These are phyloP conservation scores for Eumaeus atala DNA, from an alignment of 1,140 invertebrate species.

Conservation along the genomic window DNA sequence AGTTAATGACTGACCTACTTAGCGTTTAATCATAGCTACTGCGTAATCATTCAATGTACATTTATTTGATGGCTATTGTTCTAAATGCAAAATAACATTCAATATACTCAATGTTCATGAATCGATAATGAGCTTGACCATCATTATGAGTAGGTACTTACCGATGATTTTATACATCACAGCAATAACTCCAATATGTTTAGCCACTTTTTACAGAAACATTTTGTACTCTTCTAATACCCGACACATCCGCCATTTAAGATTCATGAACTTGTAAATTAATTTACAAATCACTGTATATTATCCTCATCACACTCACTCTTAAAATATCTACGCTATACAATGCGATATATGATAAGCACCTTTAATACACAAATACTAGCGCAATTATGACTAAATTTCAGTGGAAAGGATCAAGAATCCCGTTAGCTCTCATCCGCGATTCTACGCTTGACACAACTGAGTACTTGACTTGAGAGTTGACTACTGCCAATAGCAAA, in stretches of 20 bases:
- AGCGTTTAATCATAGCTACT: background rate
- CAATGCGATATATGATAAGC: no score
- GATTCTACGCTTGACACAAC: conserved; percentile 35
- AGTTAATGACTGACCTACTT: conserved; percentile 3
- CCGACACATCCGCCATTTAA: conserved; percentile 48
- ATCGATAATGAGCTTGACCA: background rate
- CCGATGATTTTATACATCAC: conserved; percentile 46
- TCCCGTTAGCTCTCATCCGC: conserved; percentile 47
- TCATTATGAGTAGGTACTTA: conserved; percentile 38
- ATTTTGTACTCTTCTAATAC: conserved; percentile 34
- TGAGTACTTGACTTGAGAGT: no score
- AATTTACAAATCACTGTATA: conserved; percentile 32
- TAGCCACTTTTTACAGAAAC: conserved; percentile 44
- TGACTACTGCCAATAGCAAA: background rate
- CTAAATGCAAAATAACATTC: background rate
- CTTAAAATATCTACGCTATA: no score
- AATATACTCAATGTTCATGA: background rate
- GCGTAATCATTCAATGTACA: background rate
- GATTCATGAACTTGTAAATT: conserved; percentile 42
- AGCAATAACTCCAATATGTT: conserved; percentile 33
- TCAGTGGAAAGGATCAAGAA: conserved; percentile 36
- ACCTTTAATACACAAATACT: no score
- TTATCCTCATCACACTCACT: background rate
- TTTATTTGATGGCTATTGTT: background rate
- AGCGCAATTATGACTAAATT: conserved; percentile 16